Base-by-base conservation (phyloP, 2,888 invertebrate species). In the Ashinkailepas kermadecensis region DNA sequence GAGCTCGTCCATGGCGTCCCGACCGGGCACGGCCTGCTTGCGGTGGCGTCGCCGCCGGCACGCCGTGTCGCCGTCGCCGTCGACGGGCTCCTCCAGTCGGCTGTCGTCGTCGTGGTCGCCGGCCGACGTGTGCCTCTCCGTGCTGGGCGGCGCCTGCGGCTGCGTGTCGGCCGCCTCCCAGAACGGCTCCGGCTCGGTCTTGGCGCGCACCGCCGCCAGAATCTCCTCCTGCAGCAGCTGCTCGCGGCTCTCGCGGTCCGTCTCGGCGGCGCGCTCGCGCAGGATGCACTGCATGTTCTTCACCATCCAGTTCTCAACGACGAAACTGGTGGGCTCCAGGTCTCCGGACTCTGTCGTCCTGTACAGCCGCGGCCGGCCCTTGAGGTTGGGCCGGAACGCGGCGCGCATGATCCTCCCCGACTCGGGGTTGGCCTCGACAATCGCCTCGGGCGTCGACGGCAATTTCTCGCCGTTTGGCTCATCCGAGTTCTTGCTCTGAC, bases 161-260 rank as follows among this genome's bases (percentile, higher is more conserved):
- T 8, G 65, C 23, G 65, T 10, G 15, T n/a, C 54, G 21, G 74
- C 23, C 25, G 13, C 4, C 23, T 21, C 74, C 9, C 11, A 12
- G 54, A 74, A 54, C 25, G 70, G 70, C 13, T 23, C 65, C 10
- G 23, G 65, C 23, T 12, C 39, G 18, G 74, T 74, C 54, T 74
- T 74, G 39, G 74, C 74, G 54, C 74, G 74, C 15, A 74, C 74
- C 3, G 74, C 74, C 15, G 74, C 54, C 74, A 74, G 54, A 1
- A 74, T 54, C 74, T 74, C 74, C 21, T 6, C 74, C 74, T 74
- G 74, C 74, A 74, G 54, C 74, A 74, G 54, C 74, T 74, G 74
- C 54, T 74, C 74, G 39, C 74, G 74, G 18, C 54, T 54, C 74
- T 74, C 74, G 54, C 74, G 74, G 54, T 74, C 74, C 3, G 74